Evolutionary conservation across 1,140 invertebrate species (phyloP).

Genomic region (Mya arenaria): DNA sequence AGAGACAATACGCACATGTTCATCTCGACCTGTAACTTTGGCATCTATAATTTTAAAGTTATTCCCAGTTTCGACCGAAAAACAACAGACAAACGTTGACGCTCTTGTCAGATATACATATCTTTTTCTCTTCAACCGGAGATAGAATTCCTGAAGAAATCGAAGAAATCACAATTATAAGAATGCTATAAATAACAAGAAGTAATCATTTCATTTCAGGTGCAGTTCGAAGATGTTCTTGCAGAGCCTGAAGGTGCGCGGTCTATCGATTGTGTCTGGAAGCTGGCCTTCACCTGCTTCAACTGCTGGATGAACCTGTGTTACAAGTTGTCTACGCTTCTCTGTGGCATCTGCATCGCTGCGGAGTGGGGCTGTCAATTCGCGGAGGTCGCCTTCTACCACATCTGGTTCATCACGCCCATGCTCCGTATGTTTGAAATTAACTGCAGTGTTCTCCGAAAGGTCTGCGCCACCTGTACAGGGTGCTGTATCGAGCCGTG

Average conservation of each 20-base stretch:
- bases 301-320: slow-evolving; percentile 86
- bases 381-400: slow-evolving; percentile 87
- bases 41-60: too few species aligned
- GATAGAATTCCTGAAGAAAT: too few species aligned
- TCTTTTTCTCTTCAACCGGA: neutral
- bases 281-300: slow-evolving; percentile 87
- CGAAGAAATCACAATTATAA: too few species aligned
- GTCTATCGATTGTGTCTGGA: slow-evolving; percentile 89
- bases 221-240: slow-evolving; percentile 56
- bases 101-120: neutral
- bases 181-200: too few species aligned
- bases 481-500: slow-evolving; percentile 41
- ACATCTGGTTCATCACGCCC: slow-evolving; percentile 80
- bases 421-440: slow-evolving; percentile 16
- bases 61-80: too few species aligned
- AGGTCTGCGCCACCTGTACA: slow-evolving; percentile 15
- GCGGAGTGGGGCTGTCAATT: slow-evolving; percentile 87
- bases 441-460: slow-evolving; percentile 19
- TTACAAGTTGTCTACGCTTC: slow-evolving; percentile 86
- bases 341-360: slow-evolving; percentile 86
- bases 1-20: too few species aligned
- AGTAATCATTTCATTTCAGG: slow-evolving; percentile 44
- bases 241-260: slow-evolving; percentile 80
- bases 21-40: too few species aligned
- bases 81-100: neutral